These are phyloP conservation scores for Acronicta aceris DNA, from an alignment of 2,888 invertebrate species.

Conservation along the genomic window DNA sequence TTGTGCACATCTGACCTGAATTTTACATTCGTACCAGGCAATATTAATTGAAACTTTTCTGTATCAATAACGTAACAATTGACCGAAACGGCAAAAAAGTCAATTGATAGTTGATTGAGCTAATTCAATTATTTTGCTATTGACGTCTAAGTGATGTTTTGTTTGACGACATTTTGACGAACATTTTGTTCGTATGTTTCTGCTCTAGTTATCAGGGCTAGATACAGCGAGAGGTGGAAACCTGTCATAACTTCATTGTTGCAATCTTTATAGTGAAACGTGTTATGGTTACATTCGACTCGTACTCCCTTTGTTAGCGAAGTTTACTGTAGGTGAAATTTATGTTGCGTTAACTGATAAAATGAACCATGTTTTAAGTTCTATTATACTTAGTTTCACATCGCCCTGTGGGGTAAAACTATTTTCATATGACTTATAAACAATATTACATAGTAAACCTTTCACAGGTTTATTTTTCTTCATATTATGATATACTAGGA, in stretches of 20 bases:
- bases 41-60: conserved; percentile 6
- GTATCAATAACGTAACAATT: conserved; percentile 20
- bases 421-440: too few relatives aligned
- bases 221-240: conserved; percentile 26
- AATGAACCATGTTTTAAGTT: not conserved
- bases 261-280: conserved; percentile 44
- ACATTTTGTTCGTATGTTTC: conserved; percentile 41
- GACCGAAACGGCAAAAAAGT: conserved; percentile 9
- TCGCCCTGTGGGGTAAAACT: too few relatives aligned
- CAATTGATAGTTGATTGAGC: conserved; percentile 23
- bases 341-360: conserved; percentile 8
- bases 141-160: conserved; percentile 29
- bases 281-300: conserved; percentile 25
- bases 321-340: conserved; percentile 16
- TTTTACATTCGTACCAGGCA: not conserved
- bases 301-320: conserved; percentile 22
- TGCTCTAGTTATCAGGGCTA: conserved; percentile 40
- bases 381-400: too few relatives aligned
- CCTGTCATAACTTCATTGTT: conserved; percentile 50
- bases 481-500: too few relatives aligned
- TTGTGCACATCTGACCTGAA: not conserved
- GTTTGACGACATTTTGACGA: conserved; percentile 25
- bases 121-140: conserved; percentile 42
- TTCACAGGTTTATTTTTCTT: too few relatives aligned
- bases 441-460: too few relatives aligned